These are phyloP conservation scores for Ia io DNA, from an alignment of 2,113 vertebrate species.

Conservation along the genomic window DNA sequence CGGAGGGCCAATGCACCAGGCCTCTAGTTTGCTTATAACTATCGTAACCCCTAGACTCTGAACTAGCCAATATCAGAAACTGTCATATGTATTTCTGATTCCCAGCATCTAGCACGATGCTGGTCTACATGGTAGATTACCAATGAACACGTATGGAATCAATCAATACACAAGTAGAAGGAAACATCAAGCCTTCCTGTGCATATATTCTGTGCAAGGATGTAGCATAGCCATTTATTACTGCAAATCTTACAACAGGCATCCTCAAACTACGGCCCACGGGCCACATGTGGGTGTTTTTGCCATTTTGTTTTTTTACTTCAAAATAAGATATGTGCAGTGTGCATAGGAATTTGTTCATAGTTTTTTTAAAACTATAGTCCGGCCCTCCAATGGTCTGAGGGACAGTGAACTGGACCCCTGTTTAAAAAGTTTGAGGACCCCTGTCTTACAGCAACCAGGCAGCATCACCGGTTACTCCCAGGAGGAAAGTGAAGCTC, in stretches of 20 bases:
- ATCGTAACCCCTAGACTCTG: background rate
- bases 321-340: no score
- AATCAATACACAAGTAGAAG: background rate
- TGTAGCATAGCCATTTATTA: background rate
- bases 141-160: background rate
- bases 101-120: background rate
- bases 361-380: no score
- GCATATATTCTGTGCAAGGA: background rate
- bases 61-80: conserved; percentile 12
- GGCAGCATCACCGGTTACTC: background rate
- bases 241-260: no score
- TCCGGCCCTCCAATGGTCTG: no score
- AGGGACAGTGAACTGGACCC: no score
- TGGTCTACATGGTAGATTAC: background rate
- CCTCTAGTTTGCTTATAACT: background rate
- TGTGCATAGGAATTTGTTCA: no score
- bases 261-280: no score
- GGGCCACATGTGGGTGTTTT: no score
- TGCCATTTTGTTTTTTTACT: no score
- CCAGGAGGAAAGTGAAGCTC: background rate
- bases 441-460: background rate
- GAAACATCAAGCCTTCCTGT: background rate
- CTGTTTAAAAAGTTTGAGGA: no score
- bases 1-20: no score
- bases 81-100: background rate